phyloP scores from a whole-genome alignment of 2,888 invertebrate species.

The Andrena chrysosceles region DNA sequence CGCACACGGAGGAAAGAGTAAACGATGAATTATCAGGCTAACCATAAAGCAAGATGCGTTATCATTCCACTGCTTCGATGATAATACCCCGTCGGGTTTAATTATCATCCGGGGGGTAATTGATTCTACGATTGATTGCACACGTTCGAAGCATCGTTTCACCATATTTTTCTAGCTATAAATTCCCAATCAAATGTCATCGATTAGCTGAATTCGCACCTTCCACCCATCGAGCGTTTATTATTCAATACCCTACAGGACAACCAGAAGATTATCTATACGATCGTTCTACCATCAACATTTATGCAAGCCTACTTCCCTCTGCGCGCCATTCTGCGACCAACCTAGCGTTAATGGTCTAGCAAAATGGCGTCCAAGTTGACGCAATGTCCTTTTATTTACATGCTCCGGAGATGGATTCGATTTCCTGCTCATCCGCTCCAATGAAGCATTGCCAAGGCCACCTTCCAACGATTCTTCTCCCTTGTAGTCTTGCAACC shows the following conservation, averaged over 20 bases:
- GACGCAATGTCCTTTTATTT: conserved; percentile 47
- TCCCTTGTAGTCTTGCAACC: conserved; percentile 40
- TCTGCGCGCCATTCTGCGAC: background rate
- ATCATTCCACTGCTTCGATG: conserved; percentile 15
- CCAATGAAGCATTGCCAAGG: conserved; percentile 66
- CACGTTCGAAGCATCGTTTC: too few species aligned
- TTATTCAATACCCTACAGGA: background rate
- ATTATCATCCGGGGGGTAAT: conserved; percentile 27
- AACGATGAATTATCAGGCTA: conserved; percentile 36
- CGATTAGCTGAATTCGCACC: too few species aligned
- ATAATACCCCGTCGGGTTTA: conserved; percentile 30
- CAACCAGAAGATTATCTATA: background rate
- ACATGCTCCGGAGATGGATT: conserved; percentile 49
- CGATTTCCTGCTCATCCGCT: conserved; percentile 61
- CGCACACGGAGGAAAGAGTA: conserved; percentile 6
- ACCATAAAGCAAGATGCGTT: background rate
- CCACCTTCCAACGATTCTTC: conserved; percentile 41
- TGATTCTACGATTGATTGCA: conserved; percentile 16
- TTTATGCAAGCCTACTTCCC: background rate
- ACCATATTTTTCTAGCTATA: too few species aligned
- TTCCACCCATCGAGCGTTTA: too few species aligned
- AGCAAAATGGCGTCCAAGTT: conserved; percentile 11
- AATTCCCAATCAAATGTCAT: too few species aligned
- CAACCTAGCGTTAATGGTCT: conserved; percentile 34
- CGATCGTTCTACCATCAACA: background rate